Base-by-base conservation (phyloP, 2,797 vertebrate genomes). In the Rhyacichthys aspro region DNA sequence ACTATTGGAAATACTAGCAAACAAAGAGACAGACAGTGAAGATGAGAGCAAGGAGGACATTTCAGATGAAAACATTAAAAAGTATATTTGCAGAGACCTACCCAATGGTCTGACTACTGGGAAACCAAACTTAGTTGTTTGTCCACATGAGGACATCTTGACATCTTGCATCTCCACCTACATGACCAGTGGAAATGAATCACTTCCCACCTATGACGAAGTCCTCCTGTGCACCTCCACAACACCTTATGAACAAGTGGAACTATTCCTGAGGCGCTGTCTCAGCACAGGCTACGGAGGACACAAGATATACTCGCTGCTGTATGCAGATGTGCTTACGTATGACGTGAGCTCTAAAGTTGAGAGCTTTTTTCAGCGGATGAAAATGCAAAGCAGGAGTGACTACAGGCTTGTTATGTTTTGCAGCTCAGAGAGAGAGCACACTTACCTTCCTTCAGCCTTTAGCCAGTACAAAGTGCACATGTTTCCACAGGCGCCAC, bases 391-490 rank as follows among this genome's bases (percentile, higher is more conserved):
- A 79, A 63, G 34, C 65, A 89, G 74, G 48, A 87, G 23, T 7
- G 85, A 91, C 56, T 87, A 92, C 70, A 86, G 37, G 28, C 90
- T 99, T 7, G 84, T 98, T 39, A 67, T 99, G 11, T 77, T 98
- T 62, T 99, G 97, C 55, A 94, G 93, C 78, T 88, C 90, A 0
- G 94, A 95, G 55, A 90, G 90, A 72, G 97, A 98, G 65, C 93
- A 96, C 82, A 80, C 94, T 54, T 95, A 96, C 81, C 86, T 99
- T 57, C 96, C 96, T 2, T 95, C 96, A 8, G 94, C 90, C 61
- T 97, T 99, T 86, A 97, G 95, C 88, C 94, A 93, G 61, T 90
- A 91, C 87, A 94, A 93, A 56, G 85, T 96, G 67, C 95, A 92
- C 56, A 77, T 95, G 87, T 87, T 94, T 39, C 95, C 95, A 4